Percentiles rank a stretch among this genome's conserved stretches.
Evolutionary conservation across 1,140 invertebrate genomes (phyloP).

Genomic region (Formica exsecta): DNA sequence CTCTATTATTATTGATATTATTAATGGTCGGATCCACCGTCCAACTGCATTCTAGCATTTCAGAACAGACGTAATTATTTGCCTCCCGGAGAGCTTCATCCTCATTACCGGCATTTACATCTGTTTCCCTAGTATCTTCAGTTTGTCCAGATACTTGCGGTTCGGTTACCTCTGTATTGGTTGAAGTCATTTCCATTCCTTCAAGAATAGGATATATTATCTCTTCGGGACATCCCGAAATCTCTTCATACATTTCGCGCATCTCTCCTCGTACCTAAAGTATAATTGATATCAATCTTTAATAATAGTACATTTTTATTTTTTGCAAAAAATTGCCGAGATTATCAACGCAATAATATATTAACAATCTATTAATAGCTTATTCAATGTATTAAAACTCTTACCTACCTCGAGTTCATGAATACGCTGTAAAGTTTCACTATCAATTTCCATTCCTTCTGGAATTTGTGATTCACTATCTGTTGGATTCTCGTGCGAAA

Average conservation of each 20-base stretch:
- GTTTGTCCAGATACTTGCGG: conserved; percentile 68
- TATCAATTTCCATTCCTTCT: conserved; percentile 85
- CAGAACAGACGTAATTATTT: conserved; percentile 86
- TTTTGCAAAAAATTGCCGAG: not conserved
- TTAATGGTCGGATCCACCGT: conserved; percentile 83
- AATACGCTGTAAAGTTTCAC: conserved; percentile 84
- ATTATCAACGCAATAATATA: not conserved
- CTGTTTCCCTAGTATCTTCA: conserved; percentile 77
- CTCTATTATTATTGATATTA: conserved; percentile 78
- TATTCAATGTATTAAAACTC: not conserved
- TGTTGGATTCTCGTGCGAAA: conserved; percentile 70
- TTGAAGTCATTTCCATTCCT: conserved; percentile 83
- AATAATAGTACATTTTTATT: conserved; percentile 8
- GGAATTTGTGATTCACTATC: conserved; percentile 82
- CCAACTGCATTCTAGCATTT: conserved; percentile 85
- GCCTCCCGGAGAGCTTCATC: conserved; percentile 85
- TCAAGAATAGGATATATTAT: conserved; percentile 85
- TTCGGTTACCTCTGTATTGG: conserved; percentile 78
- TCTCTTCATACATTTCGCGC: conserved; percentile 85
- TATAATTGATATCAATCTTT: conserved; percentile 13
- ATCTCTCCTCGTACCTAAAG: conserved; percentile 84
- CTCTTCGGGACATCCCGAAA: conserved; percentile 84
- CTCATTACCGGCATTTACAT: conserved; percentile 80
- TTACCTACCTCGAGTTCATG: conserved; percentile 83
- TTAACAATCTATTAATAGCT: conserved; percentile 12